phyloP scores from a whole-genome alignment of 2,797 vertebrate species.

The Ctenopoma multispine region DNA sequence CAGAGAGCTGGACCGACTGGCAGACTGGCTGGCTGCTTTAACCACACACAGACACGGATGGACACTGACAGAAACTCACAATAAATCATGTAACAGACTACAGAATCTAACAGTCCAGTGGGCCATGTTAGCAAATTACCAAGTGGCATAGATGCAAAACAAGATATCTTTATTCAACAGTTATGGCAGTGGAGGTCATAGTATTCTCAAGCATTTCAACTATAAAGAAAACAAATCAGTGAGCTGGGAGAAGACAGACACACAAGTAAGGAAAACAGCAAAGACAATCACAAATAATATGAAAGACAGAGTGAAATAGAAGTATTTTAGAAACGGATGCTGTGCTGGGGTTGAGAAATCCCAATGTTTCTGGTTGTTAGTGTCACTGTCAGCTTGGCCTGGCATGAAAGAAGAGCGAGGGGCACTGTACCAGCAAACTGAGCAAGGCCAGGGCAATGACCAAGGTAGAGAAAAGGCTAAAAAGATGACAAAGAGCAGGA shows the following conservation, averaged over 20 bases:
- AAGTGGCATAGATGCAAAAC: constrained; percentile 52
- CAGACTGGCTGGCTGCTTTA: constrained; percentile 48
- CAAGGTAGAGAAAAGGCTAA: constrained; percentile 29
- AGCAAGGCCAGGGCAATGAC: constrained; percentile 33
- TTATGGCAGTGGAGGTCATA: not conserved
- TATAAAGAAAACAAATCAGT: constrained; percentile 9
- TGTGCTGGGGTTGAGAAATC: constrained; percentile 25
- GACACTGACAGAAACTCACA: constrained; percentile 46
- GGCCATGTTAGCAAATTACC: constrained; percentile 57
- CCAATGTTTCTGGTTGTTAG: constrained; percentile 40
- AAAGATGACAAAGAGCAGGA: constrained; percentile 45
- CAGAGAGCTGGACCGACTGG: constrained; percentile 59
- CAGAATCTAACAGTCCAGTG: constrained; percentile 39
- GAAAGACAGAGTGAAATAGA: constrained; percentile 3
- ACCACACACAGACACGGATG: constrained; percentile 45
- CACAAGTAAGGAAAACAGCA: not conserved
- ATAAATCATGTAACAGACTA: constrained; percentile 45
- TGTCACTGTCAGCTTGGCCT: constrained; percentile 56
- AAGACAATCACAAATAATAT: not conserved
- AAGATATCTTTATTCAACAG: constrained; percentile 36
- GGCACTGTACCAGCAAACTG: constrained; percentile 18
- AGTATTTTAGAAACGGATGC: constrained; percentile 10
- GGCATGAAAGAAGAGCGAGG: constrained; percentile 48
- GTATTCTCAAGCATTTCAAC: constrained; percentile 22
- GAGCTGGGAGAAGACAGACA: constrained; percentile 6